Conservation (phyloP, 2,113 vertebrate species). For the Catharus minimus region DNA sequence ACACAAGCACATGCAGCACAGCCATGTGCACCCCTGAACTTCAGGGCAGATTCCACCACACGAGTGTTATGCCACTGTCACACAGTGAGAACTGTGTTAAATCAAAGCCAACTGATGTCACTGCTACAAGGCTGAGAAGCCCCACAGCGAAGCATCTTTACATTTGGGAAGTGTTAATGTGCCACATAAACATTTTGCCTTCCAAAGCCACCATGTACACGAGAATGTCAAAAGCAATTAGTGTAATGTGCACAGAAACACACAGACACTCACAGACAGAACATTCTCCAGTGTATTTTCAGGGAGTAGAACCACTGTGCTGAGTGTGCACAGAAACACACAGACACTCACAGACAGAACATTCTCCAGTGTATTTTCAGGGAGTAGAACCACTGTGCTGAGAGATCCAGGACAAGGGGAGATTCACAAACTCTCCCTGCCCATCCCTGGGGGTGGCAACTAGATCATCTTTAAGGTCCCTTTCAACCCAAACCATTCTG, state of each 20-base stretch:
- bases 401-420: not conserved
- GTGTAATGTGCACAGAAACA: not conserved
- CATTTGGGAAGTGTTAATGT: slow-evolving; percentile 50
- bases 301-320: not conserved
- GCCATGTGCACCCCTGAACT: not conserved
- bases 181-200: slow-evolving; percentile 5
- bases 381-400: not conserved
- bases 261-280: not conserved
- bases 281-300: not conserved
- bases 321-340: not conserved
- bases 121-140: not conserved
- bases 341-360: not conserved
- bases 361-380: not conserved
- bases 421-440: not conserved
- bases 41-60: not conserved
- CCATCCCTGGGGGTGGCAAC: not conserved
- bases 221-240: slow-evolving; percentile 13
- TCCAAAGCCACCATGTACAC: not conserved
- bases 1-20: not conserved
- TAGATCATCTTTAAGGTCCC: not conserved
- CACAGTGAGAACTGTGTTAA: not conserved
- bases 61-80: not conserved
- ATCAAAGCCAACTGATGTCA: slow-evolving; percentile 38
- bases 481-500: not conserved
- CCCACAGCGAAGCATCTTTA: not conserved